These are phyloP conservation scores for Orthosia gracilis DNA, from an alignment of 2,888 invertebrate species.

Conservation along the genomic window DNA sequence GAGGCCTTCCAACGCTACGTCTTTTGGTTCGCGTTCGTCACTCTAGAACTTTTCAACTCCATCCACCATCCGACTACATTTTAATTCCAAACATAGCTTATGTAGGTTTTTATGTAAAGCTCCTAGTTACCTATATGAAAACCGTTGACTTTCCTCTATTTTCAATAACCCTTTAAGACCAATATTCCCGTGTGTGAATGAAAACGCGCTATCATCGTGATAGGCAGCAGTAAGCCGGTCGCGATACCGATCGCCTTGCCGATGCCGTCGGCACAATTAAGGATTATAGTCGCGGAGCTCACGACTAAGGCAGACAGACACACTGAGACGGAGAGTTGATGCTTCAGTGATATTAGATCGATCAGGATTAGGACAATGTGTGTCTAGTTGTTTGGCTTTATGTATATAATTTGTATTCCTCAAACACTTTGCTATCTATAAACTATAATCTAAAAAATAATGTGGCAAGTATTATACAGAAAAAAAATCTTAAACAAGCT, in stretches of 20 bases:
- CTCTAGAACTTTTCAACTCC: too few species aligned
- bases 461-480: too few species aligned
- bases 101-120: too few species aligned
- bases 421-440: too few species aligned
- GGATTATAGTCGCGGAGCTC: constrained; percentile 57
- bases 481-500: too few species aligned
- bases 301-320: background rate
- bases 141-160: background rate
- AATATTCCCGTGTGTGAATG: constrained; percentile 39
- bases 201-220: constrained; percentile 49
- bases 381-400: background rate
- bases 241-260: constrained; percentile 57
- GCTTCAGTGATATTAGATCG: background rate
- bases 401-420: background rate
- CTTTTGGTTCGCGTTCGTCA: too few species aligned
- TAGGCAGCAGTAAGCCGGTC: constrained; percentile 59
- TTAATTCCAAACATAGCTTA: too few species aligned
- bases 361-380: background rate
- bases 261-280: constrained; percentile 54
- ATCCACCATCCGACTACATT: too few species aligned
- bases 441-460: too few species aligned
- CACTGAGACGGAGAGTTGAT: background rate
- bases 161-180: background rate
- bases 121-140: background rate
- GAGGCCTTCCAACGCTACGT: too few species aligned